Percentiles rank a stretch among this genome's conserved stretches.
phyloP scores from a whole-genome alignment of 2,888 invertebrate genomes.

The Didymodactylos carnosus region DNA sequence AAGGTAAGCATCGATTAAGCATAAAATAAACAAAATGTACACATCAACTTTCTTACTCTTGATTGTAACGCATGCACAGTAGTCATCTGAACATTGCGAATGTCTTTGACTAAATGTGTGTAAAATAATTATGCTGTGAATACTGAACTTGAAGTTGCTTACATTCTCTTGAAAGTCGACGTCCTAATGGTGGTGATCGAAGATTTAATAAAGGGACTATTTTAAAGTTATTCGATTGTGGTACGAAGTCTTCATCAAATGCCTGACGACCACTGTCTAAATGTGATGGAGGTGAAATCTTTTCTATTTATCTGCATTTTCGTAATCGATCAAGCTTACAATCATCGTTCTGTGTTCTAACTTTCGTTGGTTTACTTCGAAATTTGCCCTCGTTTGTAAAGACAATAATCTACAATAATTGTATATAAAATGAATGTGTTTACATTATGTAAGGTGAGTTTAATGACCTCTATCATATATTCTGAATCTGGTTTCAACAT shows the following conservation, averaged over 20 bases:
- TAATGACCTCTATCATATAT: slow-evolving; percentile 27
- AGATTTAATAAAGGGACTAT: no score
- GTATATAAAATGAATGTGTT: not conserved
- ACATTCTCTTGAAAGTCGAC: not conserved
- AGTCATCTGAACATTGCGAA: not conserved
- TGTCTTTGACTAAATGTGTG: not conserved
- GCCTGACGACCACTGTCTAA: not conserved
- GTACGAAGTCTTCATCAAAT: not conserved
- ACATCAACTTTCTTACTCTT: not conserved
- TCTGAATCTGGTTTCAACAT: slow-evolving; percentile 30
- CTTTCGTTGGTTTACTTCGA: slow-evolving; percentile 31
- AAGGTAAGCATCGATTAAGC: no score
- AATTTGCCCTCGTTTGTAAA: slow-evolving; percentile 32
- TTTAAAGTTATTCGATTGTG: not conserved
- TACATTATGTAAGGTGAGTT: no score
- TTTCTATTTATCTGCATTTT: not conserved
- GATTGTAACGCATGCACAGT: not conserved
- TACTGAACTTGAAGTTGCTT: not conserved
- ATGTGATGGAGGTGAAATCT: not conserved
- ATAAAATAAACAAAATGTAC: no score
- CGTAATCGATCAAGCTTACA: slow-evolving; percentile 21
- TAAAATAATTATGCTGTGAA: not conserved
- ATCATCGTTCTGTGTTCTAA: slow-evolving; percentile 31
- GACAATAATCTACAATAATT: slow-evolving; percentile 23
- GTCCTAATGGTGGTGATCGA: not conserved